phyloP scores from a whole-genome alignment of 2,113 vertebrate genomes.

The Corythaixoides concolor region DNA sequence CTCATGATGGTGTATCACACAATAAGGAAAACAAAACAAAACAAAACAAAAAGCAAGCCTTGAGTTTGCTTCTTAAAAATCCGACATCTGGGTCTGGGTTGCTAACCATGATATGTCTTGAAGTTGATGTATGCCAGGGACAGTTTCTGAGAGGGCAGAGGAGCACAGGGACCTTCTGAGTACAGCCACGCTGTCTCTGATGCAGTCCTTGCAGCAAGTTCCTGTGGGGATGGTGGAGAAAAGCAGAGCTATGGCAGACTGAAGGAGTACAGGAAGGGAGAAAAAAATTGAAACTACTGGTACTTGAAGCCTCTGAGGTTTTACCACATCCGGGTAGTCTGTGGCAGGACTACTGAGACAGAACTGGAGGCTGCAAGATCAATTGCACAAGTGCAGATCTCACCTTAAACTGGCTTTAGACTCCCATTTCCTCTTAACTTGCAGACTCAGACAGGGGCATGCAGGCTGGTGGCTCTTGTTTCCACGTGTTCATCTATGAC shows the following conservation, averaged over 20 bases:
- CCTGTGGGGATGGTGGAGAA: accelerated
- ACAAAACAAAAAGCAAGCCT: background rate
- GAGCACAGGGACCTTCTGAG: background rate
- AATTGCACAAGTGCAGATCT: accelerated
- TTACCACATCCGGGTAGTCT: background rate
- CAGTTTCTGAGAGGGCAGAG: background rate
- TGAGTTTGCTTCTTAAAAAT: background rate
- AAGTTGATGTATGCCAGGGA: background rate
- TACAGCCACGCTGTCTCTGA: background rate
- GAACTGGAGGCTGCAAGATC: background rate
- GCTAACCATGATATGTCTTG: background rate
- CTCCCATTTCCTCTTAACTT: background rate
- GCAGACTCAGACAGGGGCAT: background rate
- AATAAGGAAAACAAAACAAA: background rate
- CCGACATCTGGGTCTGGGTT: background rate
- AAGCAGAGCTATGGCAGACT: background rate
- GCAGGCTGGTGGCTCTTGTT: background rate
- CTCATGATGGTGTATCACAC: background rate
- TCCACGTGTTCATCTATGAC: background rate
- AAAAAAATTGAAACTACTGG: background rate
- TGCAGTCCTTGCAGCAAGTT: background rate
- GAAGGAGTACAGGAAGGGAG: background rate
- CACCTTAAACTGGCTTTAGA: background rate
- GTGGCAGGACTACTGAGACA: background rate
- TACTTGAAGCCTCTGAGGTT: background rate